Conservation (phyloP, 2,797 vertebrate genomes). For the Silurus aristotelis region DNA sequence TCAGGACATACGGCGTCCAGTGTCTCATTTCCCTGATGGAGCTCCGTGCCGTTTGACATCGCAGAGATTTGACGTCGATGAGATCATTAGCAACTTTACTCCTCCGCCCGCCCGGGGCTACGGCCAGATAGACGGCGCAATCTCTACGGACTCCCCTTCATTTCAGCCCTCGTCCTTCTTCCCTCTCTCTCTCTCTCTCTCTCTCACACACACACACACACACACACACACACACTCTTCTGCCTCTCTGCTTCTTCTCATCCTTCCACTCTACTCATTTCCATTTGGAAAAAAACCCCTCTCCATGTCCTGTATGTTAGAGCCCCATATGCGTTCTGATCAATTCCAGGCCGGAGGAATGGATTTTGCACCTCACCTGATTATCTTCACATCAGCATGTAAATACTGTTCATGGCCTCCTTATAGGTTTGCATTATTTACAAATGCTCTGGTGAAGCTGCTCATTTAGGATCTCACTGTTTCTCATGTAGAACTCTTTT, state of each 20-base stretch:
- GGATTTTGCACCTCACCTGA: constrained; percentile 81
- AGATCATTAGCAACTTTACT: constrained; percentile 77
- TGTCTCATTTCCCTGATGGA: constrained; percentile 78
- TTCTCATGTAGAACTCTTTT: background rate
- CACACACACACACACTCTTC: background rate
- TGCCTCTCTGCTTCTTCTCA: constrained; percentile 42
- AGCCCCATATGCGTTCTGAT: constrained; percentile 58
- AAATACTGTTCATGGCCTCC: constrained; percentile 88
- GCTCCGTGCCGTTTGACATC: constrained; percentile 68
- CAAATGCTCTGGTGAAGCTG: constrained; percentile 83
- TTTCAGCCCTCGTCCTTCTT: constrained; percentile 57
- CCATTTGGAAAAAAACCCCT: constrained; percentile 38
- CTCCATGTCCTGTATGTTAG: constrained; percentile 18
- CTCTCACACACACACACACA: constrained; percentile 46
- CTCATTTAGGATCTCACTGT: constrained; percentile 49
- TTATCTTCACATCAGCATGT: constrained; percentile 92
- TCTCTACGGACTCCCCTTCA: constrained; percentile 57
- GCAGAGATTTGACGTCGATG: constrained; percentile 69
- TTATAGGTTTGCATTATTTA: constrained; percentile 92
- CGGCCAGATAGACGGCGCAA: constrained; percentile 64
- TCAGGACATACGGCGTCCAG: constrained; percentile 69
- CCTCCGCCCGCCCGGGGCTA: constrained; percentile 65
- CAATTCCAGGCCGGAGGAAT: constrained; percentile 82
- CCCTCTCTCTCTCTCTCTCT: constrained; percentile 15
- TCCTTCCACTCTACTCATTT: constrained; percentile 55